Conservation (phyloP, 2,113 vertebrate species). For the Turdus rufiventris region DNA sequence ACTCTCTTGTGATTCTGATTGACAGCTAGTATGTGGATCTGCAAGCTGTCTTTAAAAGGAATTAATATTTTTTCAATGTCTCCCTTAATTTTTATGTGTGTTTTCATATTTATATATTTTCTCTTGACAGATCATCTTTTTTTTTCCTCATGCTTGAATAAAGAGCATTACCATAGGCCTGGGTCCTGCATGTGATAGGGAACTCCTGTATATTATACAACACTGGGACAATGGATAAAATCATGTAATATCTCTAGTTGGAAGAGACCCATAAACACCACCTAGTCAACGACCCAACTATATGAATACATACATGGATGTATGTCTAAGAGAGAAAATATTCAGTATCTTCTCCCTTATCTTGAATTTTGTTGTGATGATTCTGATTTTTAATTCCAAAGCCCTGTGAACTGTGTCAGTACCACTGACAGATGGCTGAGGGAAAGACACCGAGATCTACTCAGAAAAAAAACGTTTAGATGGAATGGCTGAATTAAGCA, state of each 20-base stretch:
- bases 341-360: not conserved
- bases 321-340: not conserved
- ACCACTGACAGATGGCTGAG: not conserved
- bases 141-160: not conserved
- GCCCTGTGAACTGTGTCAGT: not conserved
- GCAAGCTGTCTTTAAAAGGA: not conserved
- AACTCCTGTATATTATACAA: not conserved
- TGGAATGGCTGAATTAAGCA: not conserved
- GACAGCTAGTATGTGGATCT: not conserved
- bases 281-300: not conserved
- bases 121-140: not conserved
- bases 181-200: not conserved
- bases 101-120: not conserved
- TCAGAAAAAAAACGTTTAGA: not conserved
- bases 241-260: not conserved
- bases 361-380: not conserved
- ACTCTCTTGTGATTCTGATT: not conserved
- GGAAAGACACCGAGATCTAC: not conserved
- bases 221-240: not conserved
- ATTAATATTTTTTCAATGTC: not conserved
- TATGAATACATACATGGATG: rapidly evolving
- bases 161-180: not conserved
- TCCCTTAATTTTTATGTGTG: not conserved
- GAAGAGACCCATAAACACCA: not conserved
- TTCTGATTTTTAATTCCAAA: conserved; percentile 12